Percentiles rank a stretch among this genome's conserved stretches.
These are phyloP conservation scores for Drosophila bipectinata DNA, from an alignment of 1,140 invertebrate genomes.

Conservation along the genomic window DNA sequence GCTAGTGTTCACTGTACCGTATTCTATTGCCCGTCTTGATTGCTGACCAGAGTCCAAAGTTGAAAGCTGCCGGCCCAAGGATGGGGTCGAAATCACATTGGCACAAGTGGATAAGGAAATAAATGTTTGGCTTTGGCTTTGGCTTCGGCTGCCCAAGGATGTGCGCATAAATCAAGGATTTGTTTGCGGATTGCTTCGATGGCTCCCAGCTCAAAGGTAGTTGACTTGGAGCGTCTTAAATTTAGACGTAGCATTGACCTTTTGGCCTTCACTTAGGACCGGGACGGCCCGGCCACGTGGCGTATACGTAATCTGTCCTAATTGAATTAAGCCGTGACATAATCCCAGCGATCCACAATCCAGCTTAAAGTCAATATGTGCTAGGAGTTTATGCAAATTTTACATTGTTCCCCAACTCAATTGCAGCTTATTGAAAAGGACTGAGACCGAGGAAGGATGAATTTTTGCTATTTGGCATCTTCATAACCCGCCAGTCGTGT, in stretches of 20 bases:
- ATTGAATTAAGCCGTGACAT: slow-evolving; percentile 80
- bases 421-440: slow-evolving; percentile 57
- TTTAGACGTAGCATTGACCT: slow-evolving; percentile 71
- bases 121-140: slow-evolving; percentile 73
- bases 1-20: slow-evolving; percentile 23
- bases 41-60: slow-evolving; percentile 55
- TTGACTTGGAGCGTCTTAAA: slow-evolving; percentile 58
- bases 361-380: slow-evolving; percentile 47
- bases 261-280: slow-evolving; percentile 44
- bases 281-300: slow-evolving; percentile 43
- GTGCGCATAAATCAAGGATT: slow-evolving; percentile 83
- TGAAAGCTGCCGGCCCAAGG: not conserved
- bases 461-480: slow-evolving; percentile 12
- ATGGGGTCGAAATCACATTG: slow-evolving; percentile 63
- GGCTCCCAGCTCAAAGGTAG: slow-evolving; percentile 48
- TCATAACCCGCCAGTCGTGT: slow-evolving; percentile 57
- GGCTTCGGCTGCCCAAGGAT: slow-evolving; percentile 70
- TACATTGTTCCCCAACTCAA: slow-evolving; percentile 20
- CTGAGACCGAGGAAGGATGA: not conserved
- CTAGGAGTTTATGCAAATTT: slow-evolving; percentile 62
- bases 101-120: slow-evolving; percentile 83
- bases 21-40: slow-evolving; percentile 45
- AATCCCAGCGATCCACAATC: slow-evolving; percentile 39
- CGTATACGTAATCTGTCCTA: slow-evolving; percentile 78
- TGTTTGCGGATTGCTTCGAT: slow-evolving; percentile 76